phyloP scores from a whole-genome alignment of 2,888 invertebrate genomes.

The Neoascia interrupta region DNA sequence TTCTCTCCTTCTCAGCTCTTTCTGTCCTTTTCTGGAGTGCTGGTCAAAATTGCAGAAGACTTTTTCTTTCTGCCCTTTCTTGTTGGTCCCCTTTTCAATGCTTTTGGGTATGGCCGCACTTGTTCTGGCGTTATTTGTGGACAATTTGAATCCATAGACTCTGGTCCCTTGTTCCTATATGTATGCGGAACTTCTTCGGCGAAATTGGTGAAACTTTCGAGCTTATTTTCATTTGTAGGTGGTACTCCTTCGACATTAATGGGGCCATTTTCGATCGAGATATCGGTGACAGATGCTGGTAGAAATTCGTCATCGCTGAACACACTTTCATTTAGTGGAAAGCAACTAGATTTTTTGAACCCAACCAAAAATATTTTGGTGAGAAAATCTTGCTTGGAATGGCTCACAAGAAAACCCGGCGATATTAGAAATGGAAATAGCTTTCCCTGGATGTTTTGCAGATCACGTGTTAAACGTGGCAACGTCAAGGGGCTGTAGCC shows the following conservation, averaged over 20 bases:
- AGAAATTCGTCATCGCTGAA: too few relatives aligned
- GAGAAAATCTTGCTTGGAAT: slow-evolving; percentile 6
- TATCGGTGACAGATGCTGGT: too few relatives aligned
- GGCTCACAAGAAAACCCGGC: too few relatives aligned
- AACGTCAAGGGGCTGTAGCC: slow-evolving; percentile 26
- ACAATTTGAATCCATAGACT: background rate
- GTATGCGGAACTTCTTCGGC: too few relatives aligned
- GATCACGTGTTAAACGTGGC: too few relatives aligned
- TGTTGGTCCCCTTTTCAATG: background rate
- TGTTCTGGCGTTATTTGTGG: background rate
- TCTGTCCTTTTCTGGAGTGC: background rate
- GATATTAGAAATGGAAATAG: too few relatives aligned
- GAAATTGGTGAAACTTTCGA: background rate
- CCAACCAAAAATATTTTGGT: slow-evolving; percentile 8
- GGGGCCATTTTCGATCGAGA: too few relatives aligned
- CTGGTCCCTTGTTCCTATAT: too few relatives aligned
- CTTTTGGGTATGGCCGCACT: background rate
- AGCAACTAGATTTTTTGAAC: slow-evolving; percentile 15
- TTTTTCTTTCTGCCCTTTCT: slow-evolving; percentile 6
- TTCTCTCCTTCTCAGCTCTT: too few relatives aligned
- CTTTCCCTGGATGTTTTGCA: too few relatives aligned
- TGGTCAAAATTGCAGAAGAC: too few relatives aligned
- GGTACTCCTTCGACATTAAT: too few relatives aligned
- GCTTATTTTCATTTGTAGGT: slow-evolving; percentile 3
- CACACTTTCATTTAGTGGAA: slow-evolving; percentile 10